Evolutionary conservation across 2,888 invertebrate species (phyloP), one percentile per base, ranked within the genome.

Genomic region (Pseudococcus longispinus): DNA sequence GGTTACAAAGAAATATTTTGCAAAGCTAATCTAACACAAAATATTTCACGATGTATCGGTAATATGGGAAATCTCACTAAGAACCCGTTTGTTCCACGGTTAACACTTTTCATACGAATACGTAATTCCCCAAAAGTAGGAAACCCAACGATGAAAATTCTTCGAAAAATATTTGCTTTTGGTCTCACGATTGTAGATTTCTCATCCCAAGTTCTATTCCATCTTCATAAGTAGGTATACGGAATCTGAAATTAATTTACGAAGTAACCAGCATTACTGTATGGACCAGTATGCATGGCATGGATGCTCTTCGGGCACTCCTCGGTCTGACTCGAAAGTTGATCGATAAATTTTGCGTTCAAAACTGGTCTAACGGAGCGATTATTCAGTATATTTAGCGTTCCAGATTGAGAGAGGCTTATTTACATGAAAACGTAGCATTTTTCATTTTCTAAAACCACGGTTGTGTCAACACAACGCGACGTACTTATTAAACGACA

Each of bases 281-380:
- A 70, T 29, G 23, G 23, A 60, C 60, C 60, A 60, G 60, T 60
- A 60, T 60, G 20, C 60, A 23, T 23, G 23, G 23, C 20, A 23
- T 60, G 60, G 23, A 23, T 70, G 3, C 70, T 70, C 29, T 70
- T 29, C 26, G 18, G 70, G 70, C 70, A 29, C 70, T 70, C 70
- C 29, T 29, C 32, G 70, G 23, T 60, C 60, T 20, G 9, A 20
- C 13, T 70, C n/a, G 70, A 70, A 70, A 70, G 70, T 70, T 70
- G 70, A 70, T 70, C 70, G 70, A 70, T 70, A 70, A 70, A 70
- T 70, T 70, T 70, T 70, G 70, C 70, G 29, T 70, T 32, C 29
- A 70, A 60, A 70, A 70, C 70, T 70, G 70, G 70, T 70, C 70
- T 29, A 70, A 70, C 32, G 29, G 6, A 29, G 70, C 15, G 15